A percentile compares a stretch with the other conserved stretches of the same genome.
Conservation (phyloP, 1,140 invertebrate species). For the Leptestheria dahalacensis region DNA sequence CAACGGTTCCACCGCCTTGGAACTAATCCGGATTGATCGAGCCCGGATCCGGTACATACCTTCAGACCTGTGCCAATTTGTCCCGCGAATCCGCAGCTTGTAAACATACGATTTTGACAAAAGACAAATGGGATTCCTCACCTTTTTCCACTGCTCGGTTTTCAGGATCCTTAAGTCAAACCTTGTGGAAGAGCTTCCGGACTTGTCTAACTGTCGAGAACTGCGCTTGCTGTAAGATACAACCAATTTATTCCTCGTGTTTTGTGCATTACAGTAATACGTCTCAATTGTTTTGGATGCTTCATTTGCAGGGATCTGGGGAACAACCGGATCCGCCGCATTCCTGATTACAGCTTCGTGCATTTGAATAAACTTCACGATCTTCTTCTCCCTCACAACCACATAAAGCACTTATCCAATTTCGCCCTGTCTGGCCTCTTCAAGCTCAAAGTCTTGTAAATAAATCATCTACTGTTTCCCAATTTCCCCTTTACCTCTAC, state of each 20-base stretch:
- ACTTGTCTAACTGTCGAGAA: slow-evolving; percentile 33
- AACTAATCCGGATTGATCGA: slow-evolving; percentile 31
- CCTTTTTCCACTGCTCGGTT: background rate
- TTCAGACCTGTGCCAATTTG: slow-evolving; percentile 25
- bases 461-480: slow-evolving; percentile 22
- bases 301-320: slow-evolving; percentile 63
- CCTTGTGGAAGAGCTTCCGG: slow-evolving; percentile 42
- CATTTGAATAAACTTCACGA: slow-evolving; percentile 56
- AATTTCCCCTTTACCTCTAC: background rate
- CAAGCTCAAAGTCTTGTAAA: slow-evolving; percentile 74
- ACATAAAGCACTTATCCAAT: slow-evolving; percentile 51
- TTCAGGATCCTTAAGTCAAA: slow-evolving; percentile 69
- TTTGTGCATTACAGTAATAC: background rate
- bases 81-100: slow-evolving; percentile 28
- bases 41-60: slow-evolving; percentile 28
- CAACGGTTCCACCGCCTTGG: slow-evolving; percentile 26
- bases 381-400: slow-evolving; percentile 67
- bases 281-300: slow-evolving; percentile 1
- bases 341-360: slow-evolving; percentile 70
- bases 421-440: slow-evolving; percentile 64
- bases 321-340: slow-evolving; percentile 64
- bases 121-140: background rate
- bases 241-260: background rate
- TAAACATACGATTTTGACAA: slow-evolving; percentile 18
- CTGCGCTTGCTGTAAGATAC: slow-evolving; percentile 73